Conservation (phyloP, 2,113 vertebrate genomes). For the Microtus oregoni region DNA sequence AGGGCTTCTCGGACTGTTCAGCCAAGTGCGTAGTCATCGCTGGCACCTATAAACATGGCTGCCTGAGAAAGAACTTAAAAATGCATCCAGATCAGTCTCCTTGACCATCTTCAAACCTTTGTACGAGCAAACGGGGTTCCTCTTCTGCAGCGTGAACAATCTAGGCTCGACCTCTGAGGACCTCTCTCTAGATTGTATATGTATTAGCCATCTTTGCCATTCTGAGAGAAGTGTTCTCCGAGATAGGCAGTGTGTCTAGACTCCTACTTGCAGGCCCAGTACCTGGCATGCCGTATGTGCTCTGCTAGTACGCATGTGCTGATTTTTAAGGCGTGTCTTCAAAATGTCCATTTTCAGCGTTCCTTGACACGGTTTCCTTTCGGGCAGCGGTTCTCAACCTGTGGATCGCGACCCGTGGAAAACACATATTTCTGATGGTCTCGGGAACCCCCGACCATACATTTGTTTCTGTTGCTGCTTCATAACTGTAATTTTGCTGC, state of each 20-base stretch:
- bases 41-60: conserved; percentile 16
- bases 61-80: background rate
- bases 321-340: conserved; percentile 17
- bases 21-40: background rate
- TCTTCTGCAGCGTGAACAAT: too few relatives aligned
- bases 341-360: conserved; percentile 43
- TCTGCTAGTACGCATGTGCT: background rate
- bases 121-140: background rate
- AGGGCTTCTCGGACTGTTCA: background rate
- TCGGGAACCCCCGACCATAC: background rate
- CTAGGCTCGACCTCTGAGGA: background rate
- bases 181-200: background rate
- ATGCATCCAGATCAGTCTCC: background rate
- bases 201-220: too few relatives aligned
- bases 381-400: background rate
- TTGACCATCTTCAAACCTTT: background rate
- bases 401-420: background rate
- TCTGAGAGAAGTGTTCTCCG: background rate
- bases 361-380: background rate
- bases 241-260: too few relatives aligned
- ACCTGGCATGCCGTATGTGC: background rate
- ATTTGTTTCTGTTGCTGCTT: background rate
- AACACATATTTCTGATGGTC: background rate
- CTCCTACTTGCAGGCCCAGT: too few relatives aligned
- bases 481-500: background rate